A percentile compares a stretch with the other conserved stretches of the same genome.
Conservation (phyloP, 1,140 invertebrate genomes). For the Cheumatopsyche charites region DNA sequence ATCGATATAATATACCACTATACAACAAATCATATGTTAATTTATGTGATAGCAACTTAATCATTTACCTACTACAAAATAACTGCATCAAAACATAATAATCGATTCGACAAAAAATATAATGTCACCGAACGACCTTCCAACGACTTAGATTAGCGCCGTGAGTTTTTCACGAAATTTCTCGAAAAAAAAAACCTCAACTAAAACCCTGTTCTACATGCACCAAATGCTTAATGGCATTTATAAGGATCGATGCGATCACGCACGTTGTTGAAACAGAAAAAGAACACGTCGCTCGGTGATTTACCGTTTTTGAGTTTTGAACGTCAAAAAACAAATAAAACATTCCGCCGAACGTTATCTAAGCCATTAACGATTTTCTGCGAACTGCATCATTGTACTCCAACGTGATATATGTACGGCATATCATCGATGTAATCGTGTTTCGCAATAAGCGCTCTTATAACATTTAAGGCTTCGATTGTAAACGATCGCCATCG, state of each 20-base stretch:
- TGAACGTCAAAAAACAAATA: conserved; percentile 23
- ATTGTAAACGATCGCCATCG: conserved; percentile 20
- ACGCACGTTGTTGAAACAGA: not conserved
- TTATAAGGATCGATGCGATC: conserved; percentile 23
- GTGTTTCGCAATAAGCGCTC: conserved; percentile 14
- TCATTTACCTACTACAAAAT: too few species aligned
- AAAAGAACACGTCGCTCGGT: conserved; percentile 9
- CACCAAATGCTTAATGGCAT: not conserved
- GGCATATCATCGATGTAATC: not conserved
- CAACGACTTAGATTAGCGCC: too few species aligned
- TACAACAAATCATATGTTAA: too few species aligned
- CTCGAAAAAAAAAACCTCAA: too few species aligned
- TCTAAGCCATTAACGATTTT: conserved; percentile 13
- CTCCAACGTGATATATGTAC: not conserved
- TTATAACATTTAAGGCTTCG: conserved; percentile 14
- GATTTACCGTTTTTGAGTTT: conserved; percentile 14
- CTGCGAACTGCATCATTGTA: not conserved
- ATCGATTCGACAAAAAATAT: too few species aligned
- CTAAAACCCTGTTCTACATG: not conserved
- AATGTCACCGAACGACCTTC: too few species aligned
- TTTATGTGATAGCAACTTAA: too few species aligned
- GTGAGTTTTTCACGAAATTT: too few species aligned
- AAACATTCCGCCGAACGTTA: not conserved
- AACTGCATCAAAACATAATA: too few species aligned
- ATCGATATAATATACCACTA: not conserved